A percentile compares a stretch with the other conserved stretches of the same genome.
Evolutionary conservation across 2,113 vertebrate species (phyloP).

Genomic region (Dendropsophus ebraccatus): DNA sequence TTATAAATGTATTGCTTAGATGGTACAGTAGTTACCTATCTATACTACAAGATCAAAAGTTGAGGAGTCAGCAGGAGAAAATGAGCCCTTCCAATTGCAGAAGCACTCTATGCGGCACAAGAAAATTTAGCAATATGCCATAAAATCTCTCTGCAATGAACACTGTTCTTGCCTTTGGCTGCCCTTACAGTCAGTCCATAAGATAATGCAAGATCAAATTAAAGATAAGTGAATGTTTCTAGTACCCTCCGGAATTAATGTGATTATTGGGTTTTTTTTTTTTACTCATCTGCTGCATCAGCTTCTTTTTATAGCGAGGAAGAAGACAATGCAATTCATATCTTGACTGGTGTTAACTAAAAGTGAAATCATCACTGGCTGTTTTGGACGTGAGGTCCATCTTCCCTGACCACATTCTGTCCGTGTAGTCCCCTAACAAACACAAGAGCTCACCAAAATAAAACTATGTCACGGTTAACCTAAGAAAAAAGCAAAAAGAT

Average conservation of each 20-base stretch:
- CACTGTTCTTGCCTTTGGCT: background rate
- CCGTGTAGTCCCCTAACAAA: background rate
- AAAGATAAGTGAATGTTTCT: constrained; percentile 3
- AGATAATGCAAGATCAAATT: constrained; percentile 6
- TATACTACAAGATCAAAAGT: background rate
- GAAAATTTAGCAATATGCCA: background rate
- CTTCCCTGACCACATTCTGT: no score
- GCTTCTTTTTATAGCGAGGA: background rate
- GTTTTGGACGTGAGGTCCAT: no score
- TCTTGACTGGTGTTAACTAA: background rate
- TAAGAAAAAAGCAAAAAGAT: background rate
- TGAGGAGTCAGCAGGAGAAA: background rate
- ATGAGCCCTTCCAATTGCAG: background rate
- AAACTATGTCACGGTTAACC: background rate
- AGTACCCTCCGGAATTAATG: background rate
- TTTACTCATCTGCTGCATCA: background rate
- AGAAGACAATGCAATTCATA: background rate
- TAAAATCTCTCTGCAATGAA: background rate
- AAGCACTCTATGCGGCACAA: background rate
- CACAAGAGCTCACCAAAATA: background rate
- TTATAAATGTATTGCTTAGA: background rate
- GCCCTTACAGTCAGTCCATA: background rate
- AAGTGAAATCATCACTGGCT: no score
- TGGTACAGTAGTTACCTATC: background rate
- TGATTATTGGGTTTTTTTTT: background rate